These are phyloP conservation scores for Cryptoprocta ferox DNA, from an alignment of 2,797 vertebrate genomes.

Conservation along the genomic window DNA sequence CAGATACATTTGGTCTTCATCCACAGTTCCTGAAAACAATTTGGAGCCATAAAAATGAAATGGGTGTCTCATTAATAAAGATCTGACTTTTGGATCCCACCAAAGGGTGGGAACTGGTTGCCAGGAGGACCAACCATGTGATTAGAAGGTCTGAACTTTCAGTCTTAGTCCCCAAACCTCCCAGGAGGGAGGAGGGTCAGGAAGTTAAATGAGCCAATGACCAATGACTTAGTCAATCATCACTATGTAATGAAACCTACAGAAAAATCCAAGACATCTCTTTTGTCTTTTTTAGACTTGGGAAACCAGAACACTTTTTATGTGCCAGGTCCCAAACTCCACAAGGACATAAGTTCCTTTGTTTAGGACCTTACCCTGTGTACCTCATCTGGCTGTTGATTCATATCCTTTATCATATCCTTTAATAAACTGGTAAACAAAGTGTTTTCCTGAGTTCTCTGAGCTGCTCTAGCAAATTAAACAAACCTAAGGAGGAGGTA, in stretches of 20 bases:
- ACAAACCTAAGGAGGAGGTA: not conserved
- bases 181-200: not conserved
- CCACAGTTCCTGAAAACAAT: not conserved
- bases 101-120: not conserved
- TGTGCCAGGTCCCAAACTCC: not conserved
- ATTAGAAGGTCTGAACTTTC: not conserved
- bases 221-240: not conserved
- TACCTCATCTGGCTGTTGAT: not conserved
- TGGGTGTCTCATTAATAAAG: not conserved
- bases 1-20: not conserved
- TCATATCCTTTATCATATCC: not conserved
- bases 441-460: not conserved
- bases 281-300: not conserved
- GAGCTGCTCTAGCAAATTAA: not conserved
- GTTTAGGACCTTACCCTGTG: not conserved
- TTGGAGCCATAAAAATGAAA: not conserved
- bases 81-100: not conserved
- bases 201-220: not conserved
- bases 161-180: not conserved
- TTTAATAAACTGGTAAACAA: not conserved
- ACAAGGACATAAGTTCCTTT: not conserved
- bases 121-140: not conserved
- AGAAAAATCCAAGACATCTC: not conserved
- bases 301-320: not conserved
- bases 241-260: not conserved